Percentiles rank a stretch among this genome's conserved stretches.
These are phyloP conservation scores for Laothoe populi DNA, from an alignment of 2,888 invertebrate species.

Conservation along the genomic window DNA sequence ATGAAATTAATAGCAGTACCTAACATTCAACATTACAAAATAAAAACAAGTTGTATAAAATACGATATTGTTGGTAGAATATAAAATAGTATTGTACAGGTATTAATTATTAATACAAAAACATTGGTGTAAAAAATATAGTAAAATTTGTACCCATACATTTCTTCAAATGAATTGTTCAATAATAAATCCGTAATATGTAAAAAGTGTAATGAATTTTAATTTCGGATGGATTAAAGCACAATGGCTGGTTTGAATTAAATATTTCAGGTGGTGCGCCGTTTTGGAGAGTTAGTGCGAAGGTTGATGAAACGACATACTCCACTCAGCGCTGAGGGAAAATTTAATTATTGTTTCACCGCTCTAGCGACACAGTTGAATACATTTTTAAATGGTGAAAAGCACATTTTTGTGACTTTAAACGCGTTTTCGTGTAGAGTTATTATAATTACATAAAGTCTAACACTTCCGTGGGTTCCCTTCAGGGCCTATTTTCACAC, in stretches of 20 bases:
- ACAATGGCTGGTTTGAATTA: constrained; percentile 70
- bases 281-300: constrained; percentile 67
- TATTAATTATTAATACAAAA: no score
- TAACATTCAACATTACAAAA: no score
- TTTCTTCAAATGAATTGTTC: neutral
- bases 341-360: constrained; percentile 80
- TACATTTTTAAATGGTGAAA: constrained; percentile 72
- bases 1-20: no score
- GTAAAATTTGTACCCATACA: neutral
- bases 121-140: no score
- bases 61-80: no score
- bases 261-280: constrained; percentile 76
- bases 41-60: no score
- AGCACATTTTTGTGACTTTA: constrained; percentile 71
- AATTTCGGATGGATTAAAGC: constrained; percentile 70
- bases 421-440: constrained; percentile 67
- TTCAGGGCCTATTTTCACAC: neutral
- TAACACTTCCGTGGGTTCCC: constrained; percentile 40
- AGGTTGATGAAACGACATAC: constrained; percentile 77
- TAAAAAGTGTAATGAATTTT: constrained; percentile 33
- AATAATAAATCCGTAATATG: constrained; percentile 15
- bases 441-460: constrained; percentile 63
- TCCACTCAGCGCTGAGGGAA: constrained; percentile 69
- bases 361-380: constrained; percentile 69
- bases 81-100: no score